Conservation (phyloP, 23 tunicate species). For the Pegea sp. region DNA sequence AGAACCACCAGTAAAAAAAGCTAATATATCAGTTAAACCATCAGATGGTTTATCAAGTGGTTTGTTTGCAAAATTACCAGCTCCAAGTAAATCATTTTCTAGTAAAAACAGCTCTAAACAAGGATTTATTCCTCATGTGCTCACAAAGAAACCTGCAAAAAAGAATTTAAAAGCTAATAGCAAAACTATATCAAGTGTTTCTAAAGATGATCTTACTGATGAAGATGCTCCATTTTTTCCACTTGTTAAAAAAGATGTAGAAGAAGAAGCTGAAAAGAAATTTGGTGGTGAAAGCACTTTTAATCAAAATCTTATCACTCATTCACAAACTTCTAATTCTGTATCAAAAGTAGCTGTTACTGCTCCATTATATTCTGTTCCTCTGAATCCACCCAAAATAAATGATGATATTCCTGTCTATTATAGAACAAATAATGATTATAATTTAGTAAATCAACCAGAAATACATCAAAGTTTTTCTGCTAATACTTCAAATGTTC, state of each 20-base stretch:
- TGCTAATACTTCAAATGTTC: background rate
- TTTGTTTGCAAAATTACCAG: slow-evolving; percentile 71
- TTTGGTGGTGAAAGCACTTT: background rate
- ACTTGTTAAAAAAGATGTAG: slow-evolving; percentile 19
- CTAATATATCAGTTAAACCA: background rate
- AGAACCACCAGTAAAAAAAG: slow-evolving; percentile 22
- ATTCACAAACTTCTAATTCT: background rate
- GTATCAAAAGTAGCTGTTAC: too few species aligned
- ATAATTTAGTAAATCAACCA: too few species aligned
- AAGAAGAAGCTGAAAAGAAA: slow-evolving; percentile 5
- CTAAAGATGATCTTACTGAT: slow-evolving; percentile 5
- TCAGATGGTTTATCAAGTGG: slow-evolving; percentile 11
- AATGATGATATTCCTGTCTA: background rate
- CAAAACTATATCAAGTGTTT: slow-evolving; percentile 2
- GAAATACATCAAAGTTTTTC: too few species aligned
- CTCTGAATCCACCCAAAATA: background rate
- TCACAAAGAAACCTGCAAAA: too few species aligned
- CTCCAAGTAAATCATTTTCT: slow-evolving; percentile 43
- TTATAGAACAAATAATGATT: too few species aligned
- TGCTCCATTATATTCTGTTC: slow-evolving; percentile 1
- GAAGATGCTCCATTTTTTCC: slow-evolving; percentile 31
- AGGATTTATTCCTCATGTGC: slow-evolving; percentile 40
- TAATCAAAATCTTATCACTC: too few species aligned
- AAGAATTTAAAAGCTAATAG: too few species aligned
- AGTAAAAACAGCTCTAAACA: slow-evolving; percentile 21